These are phyloP conservation scores for Anas platyrhynchos DNA, from an alignment of 2,113 vertebrate genomes.

Conservation along the genomic window DNA sequence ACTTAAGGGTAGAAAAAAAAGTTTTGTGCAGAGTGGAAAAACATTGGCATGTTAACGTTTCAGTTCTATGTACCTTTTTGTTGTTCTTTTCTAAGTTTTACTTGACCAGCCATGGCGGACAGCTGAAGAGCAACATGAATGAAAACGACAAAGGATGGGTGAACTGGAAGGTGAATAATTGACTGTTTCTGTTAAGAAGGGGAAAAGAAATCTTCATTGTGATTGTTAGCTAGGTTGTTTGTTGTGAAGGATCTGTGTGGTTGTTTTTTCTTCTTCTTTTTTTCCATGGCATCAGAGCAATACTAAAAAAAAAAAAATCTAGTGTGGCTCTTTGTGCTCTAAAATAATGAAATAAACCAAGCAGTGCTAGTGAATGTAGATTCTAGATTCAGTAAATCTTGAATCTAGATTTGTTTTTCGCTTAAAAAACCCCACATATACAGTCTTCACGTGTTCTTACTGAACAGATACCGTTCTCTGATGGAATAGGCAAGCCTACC, in stretches of 20 bases:
- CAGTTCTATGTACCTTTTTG: neutral
- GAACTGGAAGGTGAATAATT: slow-evolving; percentile 92
- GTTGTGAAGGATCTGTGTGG: neutral
- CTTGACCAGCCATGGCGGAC: slow-evolving; percentile 92
- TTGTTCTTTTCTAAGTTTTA: slow-evolving; percentile 82
- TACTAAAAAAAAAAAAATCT: neutral
- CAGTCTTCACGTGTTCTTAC: neutral
- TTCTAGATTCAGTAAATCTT: neutral
- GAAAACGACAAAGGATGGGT: slow-evolving; percentile 97
- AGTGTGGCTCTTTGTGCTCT: neutral
- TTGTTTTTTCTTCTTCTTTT: neutral
- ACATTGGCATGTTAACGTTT: neutral
- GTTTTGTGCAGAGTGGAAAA: neutral
- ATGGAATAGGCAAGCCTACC: neutral
- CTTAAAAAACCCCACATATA: neutral
- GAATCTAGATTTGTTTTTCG: neutral
- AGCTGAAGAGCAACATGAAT: slow-evolving; percentile 94
- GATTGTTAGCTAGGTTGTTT: neutral
- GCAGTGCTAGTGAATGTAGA: neutral
- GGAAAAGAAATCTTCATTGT: neutral
- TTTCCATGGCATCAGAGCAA: neutral
- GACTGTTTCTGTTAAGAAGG: neutral
- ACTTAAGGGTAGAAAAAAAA: neutral
- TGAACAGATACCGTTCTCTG: neutral
- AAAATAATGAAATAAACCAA: neutral